Base-by-base conservation (phyloP, 2,797 vertebrate species). In the Todus mexicanus region DNA sequence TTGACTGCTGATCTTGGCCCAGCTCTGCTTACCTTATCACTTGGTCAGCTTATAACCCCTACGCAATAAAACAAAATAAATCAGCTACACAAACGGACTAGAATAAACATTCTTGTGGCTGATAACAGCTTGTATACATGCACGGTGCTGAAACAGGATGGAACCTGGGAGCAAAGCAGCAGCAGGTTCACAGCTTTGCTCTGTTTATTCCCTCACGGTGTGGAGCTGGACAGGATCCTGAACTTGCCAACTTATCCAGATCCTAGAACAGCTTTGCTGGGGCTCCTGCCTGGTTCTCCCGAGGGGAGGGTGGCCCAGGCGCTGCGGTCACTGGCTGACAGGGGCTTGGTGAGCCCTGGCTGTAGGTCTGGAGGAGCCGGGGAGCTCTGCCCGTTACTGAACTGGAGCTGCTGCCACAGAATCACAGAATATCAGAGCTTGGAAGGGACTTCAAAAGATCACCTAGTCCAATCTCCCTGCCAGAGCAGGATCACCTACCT, bases 211-310 rank as follows among this genome's bases (percentile, higher is more conserved):
- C 12, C 37, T 27, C 3, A 25, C 51, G n/a, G 21, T 4, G 22
- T 6, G 25, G 26, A 23, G 15, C 6, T 2, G n/a, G 17, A 26
- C 14, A 9, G 8, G 19, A 14, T 13, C 15, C 22, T 12, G 5
- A 45, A 22, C 7, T 5, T 6, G 27, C 26, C 69, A 60, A 3
- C 6, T 1, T 1, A 29, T 11, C 80, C n/a, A 6, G 10, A 25
- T 7, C 57, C 42, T 1, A 8, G 12, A 3, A 7, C 8, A 40
- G 26, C 33, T 3, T 4, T 10, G 4, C 2, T 2, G 11, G 40
- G n/a, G 37, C 2, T 6, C 6, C 11, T 21, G 29, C 18, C 47
- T 0, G 29, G 4, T 14, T 9, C 11, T 50, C 25, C 27, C 3
- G 16, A 10, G 14, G 16, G 1, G 8, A 15, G 8, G 22, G 20